A percentile compares a stretch with the other conserved stretches of the same genome.
Evolutionary conservation across 2,113 vertebrate species (phyloP).

Genomic region (Podocnemis expansa): DNA sequence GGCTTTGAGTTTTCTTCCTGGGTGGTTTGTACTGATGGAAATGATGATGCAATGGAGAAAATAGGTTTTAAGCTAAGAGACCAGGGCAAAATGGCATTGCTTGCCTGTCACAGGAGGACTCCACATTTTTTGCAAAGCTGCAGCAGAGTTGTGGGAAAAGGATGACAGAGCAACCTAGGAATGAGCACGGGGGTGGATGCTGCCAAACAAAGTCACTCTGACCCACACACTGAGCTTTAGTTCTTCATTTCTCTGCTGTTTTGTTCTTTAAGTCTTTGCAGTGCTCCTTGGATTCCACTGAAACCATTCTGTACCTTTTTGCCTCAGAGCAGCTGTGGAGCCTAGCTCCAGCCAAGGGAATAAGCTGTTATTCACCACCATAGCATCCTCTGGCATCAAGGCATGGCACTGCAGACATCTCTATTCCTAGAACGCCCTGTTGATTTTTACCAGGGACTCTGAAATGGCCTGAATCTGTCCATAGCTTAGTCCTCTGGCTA

Average conservation of each 20-base stretch:
- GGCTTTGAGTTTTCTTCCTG: not conserved
- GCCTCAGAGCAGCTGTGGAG: not conserved
- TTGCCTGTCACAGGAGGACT: not conserved
- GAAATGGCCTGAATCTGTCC: not conserved
- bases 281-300: not conserved
- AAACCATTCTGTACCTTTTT: not conserved
- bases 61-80: not conserved
- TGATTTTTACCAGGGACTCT: not conserved
- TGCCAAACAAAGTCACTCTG: not conserved
- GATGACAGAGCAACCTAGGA: not conserved
- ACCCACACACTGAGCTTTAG: not conserved
- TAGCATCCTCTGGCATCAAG: no score
- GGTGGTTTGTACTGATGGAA: not conserved
- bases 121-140: not conserved
- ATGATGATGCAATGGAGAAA: not conserved
- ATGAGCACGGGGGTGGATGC: not conserved
- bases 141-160: not conserved
- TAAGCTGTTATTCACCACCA: not conserved
- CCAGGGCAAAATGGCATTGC: not conserved
- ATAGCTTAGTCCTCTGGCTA: not conserved
- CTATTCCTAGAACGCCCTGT: not conserved
- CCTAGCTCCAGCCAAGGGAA: not conserved
- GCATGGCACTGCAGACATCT: no score
- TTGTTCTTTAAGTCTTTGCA: not conserved
- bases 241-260: not conserved